These are phyloP conservation scores for Octonoba sinensis DNA, from an alignment of 2,888 invertebrate genomes.

Conservation along the genomic window DNA sequence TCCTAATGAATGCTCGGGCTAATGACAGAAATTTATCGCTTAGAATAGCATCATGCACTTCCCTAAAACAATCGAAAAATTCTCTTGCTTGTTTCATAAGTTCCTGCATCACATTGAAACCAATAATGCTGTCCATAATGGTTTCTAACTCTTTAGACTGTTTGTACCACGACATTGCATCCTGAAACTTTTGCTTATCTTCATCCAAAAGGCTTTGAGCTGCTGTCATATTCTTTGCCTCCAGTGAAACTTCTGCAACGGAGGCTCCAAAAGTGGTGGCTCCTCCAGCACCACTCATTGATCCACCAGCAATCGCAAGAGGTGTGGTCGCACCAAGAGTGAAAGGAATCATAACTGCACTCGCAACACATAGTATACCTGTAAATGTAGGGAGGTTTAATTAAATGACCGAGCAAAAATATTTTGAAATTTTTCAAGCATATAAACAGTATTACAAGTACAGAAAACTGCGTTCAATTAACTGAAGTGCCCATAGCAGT, in stretches of 20 bases:
- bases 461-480: too few species aligned
- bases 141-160: neutral
- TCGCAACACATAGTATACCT: neutral
- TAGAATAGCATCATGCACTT: too few species aligned
- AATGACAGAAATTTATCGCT: too few species aligned
- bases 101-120: neutral
- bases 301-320: constrained; percentile 8
- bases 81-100: neutral
- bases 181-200: neutral
- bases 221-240: neutral
- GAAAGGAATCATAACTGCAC: neutral
- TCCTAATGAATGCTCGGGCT: too few species aligned
- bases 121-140: neutral
- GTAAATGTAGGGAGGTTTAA: too few species aligned
- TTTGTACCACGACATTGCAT: neutral
- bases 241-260: neutral
- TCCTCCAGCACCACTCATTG: neutral
- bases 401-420: too few species aligned
- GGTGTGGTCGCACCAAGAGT: neutral
- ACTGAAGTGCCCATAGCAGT: too few species aligned
- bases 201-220: neutral
- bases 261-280: neutral
- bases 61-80: neutral
- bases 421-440: too few species aligned
- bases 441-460: too few species aligned